Evolutionary conservation across 2,888 invertebrate species (phyloP).

Genomic region (Apeira syringaria): DNA sequence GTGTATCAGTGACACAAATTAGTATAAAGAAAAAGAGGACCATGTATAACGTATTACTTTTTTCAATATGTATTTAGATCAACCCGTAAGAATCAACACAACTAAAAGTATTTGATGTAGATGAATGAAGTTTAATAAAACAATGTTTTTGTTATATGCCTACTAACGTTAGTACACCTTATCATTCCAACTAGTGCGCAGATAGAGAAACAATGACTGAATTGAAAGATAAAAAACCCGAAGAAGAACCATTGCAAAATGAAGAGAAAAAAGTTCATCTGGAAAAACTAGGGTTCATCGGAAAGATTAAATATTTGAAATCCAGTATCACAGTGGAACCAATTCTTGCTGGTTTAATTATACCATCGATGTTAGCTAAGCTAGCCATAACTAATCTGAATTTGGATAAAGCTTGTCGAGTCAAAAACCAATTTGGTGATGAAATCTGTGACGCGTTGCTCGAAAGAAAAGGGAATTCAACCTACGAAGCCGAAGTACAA

Average conservation of each 20-base stretch:
- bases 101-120: conserved; percentile 36
- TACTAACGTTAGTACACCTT: conserved; percentile 34
- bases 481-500: conserved; percentile 84
- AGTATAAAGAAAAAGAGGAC: conserved; percentile 9
- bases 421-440: conserved; percentile 57
- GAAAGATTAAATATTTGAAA: conserved; percentile 80
- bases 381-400: conserved; percentile 84
- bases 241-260: conserved; percentile 56
- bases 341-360: conserved; percentile 87
- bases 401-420: conserved; percentile 69
- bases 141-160: conserved; percentile 24
- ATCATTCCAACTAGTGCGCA: conserved; percentile 28
- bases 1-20: no score
- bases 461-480: conserved; percentile 74
- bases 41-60: conserved; percentile 17
- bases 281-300: conserved; percentile 69
- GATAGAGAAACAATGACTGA: conserved; percentile 45
- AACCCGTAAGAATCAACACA: conserved; percentile 31
- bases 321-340: conserved; percentile 88
- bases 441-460: conserved; percentile 64
- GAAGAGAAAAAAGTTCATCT: conserved; percentile 34
- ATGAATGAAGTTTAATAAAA: conserved; percentile 40
- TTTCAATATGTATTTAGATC: conserved; percentile 30
- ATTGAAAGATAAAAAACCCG: conserved; percentile 37
- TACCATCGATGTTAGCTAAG: conserved; percentile 85